phyloP scores from a whole-genome alignment of 2,888 invertebrate species.

The Cataglyphis livida region DNA sequence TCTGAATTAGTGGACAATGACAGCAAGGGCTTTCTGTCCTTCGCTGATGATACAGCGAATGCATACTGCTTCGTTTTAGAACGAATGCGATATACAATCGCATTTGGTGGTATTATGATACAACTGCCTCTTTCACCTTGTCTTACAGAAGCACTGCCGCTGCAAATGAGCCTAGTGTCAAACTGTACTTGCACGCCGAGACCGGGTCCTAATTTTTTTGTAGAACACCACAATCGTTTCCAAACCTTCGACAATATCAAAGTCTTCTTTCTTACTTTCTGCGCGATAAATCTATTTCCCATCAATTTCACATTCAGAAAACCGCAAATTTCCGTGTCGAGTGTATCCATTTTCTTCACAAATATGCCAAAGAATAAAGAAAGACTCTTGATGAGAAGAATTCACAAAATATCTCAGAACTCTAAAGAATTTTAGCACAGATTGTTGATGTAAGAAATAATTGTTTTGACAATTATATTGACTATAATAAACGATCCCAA shows the following conservation, averaged over 20 bases:
- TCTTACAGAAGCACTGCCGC: constrained; percentile 49
- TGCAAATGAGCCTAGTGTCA: constrained; percentile 74
- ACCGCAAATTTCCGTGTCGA: constrained; percentile 78
- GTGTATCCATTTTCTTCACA: constrained; percentile 1
- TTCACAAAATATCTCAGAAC: not conserved
- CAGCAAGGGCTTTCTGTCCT: constrained; percentile 88
- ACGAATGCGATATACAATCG: constrained; percentile 88
- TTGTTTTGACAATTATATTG: not conserved
- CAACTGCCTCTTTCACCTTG: constrained; percentile 77
- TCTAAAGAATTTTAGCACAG: not conserved
- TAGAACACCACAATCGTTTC: constrained; percentile 83
- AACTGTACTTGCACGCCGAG: constrained; percentile 77
- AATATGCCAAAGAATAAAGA: not conserved
- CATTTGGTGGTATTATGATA: constrained; percentile 87
- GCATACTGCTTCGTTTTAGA: constrained; percentile 90
- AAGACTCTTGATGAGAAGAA: not conserved
- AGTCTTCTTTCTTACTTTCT: constrained; percentile 79
- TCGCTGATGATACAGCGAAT: constrained; percentile 89
- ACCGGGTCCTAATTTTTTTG: constrained; percentile 77
- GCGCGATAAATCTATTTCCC: constrained; percentile 77
- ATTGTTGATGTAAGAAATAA: not conserved
- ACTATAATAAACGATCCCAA: not conserved
- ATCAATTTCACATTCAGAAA: constrained; percentile 82
- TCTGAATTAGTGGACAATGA: constrained; percentile 89
- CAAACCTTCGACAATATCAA: constrained; percentile 81